Evolutionary conservation across 2,888 invertebrate genomes (phyloP).

Genomic region (Microchrysa polita): DNA sequence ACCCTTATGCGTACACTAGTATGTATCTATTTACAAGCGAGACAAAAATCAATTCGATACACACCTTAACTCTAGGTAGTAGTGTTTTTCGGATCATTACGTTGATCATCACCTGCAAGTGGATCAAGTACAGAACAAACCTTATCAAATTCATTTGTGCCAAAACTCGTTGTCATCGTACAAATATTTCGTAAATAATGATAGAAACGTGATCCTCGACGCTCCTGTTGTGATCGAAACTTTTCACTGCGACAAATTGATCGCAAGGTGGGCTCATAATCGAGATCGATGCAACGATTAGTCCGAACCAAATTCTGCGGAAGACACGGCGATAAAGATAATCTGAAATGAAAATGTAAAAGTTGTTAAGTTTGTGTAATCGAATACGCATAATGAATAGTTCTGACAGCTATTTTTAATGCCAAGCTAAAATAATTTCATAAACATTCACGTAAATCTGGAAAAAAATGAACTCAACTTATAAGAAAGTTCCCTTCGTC

Average conservation of each 20-base stretch:
- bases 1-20: too few relatives aligned
- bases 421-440: too few relatives aligned
- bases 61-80: too few relatives aligned
- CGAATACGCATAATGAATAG: background rate
- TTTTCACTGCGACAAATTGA: conserved; percentile 76
- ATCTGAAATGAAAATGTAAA: background rate
- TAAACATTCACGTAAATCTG: too few relatives aligned
- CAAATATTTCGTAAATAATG: conserved; percentile 75
- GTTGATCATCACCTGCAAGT: background rate
- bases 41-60: too few relatives aligned
- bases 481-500: too few relatives aligned
- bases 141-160: conserved; percentile 24
- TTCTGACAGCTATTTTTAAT: background rate
- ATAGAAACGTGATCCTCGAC: conserved; percentile 79
- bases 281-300: conserved; percentile 68
- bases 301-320: conserved; percentile 66
- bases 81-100: too few relatives aligned
- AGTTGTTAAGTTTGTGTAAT: background rate
- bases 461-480: too few relatives aligned
- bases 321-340: conserved; percentile 66
- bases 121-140: conserved; percentile 24
- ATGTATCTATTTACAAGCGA: too few relatives aligned
- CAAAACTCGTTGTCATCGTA: conserved; percentile 46
- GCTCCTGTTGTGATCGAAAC: conserved; percentile 66
- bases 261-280: conserved; percentile 76